Evolutionary conservation across 2,888 invertebrate genomes (phyloP).

Genomic region (Nezara viridula): DNA sequence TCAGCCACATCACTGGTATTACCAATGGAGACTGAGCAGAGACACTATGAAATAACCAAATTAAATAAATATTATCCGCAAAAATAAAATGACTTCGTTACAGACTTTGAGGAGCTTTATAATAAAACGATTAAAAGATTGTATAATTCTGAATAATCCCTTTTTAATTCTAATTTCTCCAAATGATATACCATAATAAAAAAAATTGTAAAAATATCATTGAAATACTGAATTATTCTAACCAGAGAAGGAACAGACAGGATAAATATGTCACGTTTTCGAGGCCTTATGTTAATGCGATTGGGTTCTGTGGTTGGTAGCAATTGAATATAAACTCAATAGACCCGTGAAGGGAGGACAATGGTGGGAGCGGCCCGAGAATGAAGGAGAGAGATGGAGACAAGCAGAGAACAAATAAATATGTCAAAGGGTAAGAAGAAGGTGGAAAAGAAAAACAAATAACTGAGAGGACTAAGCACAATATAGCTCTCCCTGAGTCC

Average conservation of each 20-base stretch:
- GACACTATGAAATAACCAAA: too few relatives aligned
- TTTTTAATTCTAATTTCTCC: too few relatives aligned
- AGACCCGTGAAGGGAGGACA: constrained; percentile 44
- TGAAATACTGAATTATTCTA: neutral
- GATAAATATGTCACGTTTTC: constrained; percentile 40
- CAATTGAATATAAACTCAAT: constrained; percentile 47
- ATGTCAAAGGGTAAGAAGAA: constrained; percentile 43
- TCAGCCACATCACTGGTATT: too few relatives aligned
- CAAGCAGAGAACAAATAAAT: constrained; percentile 48
- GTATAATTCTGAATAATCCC: too few relatives aligned
- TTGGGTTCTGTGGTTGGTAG: constrained; percentile 32
- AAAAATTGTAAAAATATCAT: neutral
- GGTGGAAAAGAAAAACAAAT: constrained; percentile 51
- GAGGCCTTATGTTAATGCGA: constrained; percentile 44
- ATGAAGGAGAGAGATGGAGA: constrained; percentile 42
- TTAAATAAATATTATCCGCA: neutral
- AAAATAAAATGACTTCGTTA: too few relatives aligned
- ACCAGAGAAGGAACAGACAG: neutral
- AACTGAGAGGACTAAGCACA: constrained; percentile 40
- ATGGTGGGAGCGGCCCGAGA: constrained; percentile 43
- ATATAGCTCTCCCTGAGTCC: constrained; percentile 14
- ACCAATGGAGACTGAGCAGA: too few relatives aligned
- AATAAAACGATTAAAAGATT: too few relatives aligned
- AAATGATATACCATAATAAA: too few relatives aligned
- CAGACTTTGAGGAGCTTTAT: too few relatives aligned